Base-by-base conservation (phyloP, 2,113 vertebrate species). In the Himantopus leucocephalus region DNA sequence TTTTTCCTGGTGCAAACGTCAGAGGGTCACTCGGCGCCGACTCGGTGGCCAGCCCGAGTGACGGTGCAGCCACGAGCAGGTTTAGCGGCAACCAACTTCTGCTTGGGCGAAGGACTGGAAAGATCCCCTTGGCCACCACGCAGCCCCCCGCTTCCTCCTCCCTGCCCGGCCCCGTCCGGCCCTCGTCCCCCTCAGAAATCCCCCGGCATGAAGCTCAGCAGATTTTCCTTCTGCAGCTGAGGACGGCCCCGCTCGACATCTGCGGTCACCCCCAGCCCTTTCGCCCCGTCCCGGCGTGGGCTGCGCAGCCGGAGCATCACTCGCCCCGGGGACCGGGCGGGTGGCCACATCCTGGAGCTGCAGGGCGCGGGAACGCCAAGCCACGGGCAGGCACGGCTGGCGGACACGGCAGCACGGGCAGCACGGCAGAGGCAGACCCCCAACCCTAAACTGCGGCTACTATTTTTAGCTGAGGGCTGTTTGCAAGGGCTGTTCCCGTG, bases 251-350 rank as follows among this genome's bases (percentile, higher is more conserved):
- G 2, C 35, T n/a, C 5, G 2, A 35, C 56, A 18, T 27, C 41
- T 32, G 11, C 5, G 0, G 26, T 11, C 6, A 5, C 23, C 41
- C n/a, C 43, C 48, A 32, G 58, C 48, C 34, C 73, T 27, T 22
- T 29, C 34, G 0, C 59, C 53, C 52, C 0, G 0, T 5, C 48
- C 30, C 37, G 27, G 15, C 6, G 0, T 0, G 63, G 63, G 68
- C 48, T 32, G n/a, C 0, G 1, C 29, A 30, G 2, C 35, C 3
- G 0, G 47, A 68, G 23, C 59, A 22, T 76, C 52, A 3, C 76
- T 83, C 1, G 8, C 43, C 47, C 18, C 0, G 4, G 29, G 68
- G n/a, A 55, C n/a, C 3, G 0, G 53, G 22, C 0, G 5, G 7
- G 47, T 13, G 35, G 17, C 73, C 47, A 1, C 3, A 0, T 24